Conservation (phyloP, 1,140 invertebrate species). For the Drosophila serrata region DNA sequence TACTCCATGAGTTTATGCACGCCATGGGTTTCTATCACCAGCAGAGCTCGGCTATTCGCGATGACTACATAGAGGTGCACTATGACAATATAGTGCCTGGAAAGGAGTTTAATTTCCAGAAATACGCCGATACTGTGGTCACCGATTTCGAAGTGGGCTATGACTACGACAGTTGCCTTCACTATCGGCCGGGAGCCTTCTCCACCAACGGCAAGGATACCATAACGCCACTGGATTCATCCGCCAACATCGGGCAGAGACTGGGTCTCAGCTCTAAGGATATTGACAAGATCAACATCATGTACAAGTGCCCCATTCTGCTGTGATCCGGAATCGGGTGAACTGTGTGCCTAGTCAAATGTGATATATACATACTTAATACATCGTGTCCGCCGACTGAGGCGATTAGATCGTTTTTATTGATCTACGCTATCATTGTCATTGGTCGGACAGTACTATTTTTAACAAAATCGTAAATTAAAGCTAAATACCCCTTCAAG, state of each 20-base stretch:
- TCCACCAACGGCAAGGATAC: constrained; percentile 90
- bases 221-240: constrained; percentile 86
- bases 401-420: constrained; percentile 48
- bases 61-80: constrained; percentile 87
- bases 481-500: constrained; percentile 32
- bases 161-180: constrained; percentile 91
- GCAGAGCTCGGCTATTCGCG: constrained; percentile 88
- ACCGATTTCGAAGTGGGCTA: constrained; percentile 87
- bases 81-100: constrained; percentile 87
- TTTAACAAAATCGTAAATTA: constrained; percentile 43
- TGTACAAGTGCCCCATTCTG: constrained; percentile 77
- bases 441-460: constrained; percentile 24
- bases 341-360: constrained; percentile 35
- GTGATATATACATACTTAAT: constrained; percentile 45
- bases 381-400: constrained; percentile 15
- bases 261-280: constrained; percentile 88
- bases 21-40: constrained; percentile 88
- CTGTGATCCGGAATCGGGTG: constrained; percentile 33
- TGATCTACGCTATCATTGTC: constrained; percentile 44
- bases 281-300: constrained; percentile 78
- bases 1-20: constrained; percentile 90
- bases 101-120: constrained; percentile 88
- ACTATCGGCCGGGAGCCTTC: constrained; percentile 91
- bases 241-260: constrained; percentile 87
- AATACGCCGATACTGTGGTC: constrained; percentile 80